A percentile compares a stretch with the other conserved stretches of the same genome.
phyloP scores from a whole-genome alignment of 2,888 invertebrate species.

The Limnephilus lunatus region DNA sequence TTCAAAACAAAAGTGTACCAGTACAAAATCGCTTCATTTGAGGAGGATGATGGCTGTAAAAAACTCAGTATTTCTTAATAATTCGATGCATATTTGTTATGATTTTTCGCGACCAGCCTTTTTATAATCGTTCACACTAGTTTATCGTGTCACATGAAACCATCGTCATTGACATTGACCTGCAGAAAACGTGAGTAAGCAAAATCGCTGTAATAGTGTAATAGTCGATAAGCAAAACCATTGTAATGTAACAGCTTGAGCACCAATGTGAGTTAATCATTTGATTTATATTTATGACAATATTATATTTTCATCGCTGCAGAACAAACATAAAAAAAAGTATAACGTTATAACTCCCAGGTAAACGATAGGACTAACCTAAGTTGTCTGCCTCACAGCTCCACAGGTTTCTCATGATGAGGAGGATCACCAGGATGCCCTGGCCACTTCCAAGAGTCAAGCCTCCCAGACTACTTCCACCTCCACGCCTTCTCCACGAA shows the following conservation, averaged over 20 bases:
- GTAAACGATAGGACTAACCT: constrained; percentile 62
- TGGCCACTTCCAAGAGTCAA: background rate
- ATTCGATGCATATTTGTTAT: background rate
- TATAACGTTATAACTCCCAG: background rate
- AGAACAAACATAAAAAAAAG: background rate
- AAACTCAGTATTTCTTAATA: too few species aligned
- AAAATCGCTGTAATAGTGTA: too few species aligned
- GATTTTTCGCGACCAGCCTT: background rate
- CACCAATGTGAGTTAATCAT: background rate
- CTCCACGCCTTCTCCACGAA: constrained; percentile 18
- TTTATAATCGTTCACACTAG: too few species aligned
- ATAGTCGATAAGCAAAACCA: background rate
- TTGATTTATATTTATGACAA: too few species aligned
- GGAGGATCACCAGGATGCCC: constrained; percentile 52
- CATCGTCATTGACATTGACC: background rate
- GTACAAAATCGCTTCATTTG: too few species aligned
- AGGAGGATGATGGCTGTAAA: too few species aligned
- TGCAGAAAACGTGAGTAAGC: background rate
- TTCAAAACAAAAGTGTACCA: too few species aligned
- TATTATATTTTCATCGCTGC: background rate
- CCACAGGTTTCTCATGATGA: constrained; percentile 43
- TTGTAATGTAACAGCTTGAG: background rate
- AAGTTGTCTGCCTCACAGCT: constrained; percentile 58
- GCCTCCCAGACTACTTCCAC: background rate
- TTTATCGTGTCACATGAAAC: background rate